phyloP scores from a whole-genome alignment of 2,797 vertebrate genomes.

The Onychomys leucogaster region DNA sequence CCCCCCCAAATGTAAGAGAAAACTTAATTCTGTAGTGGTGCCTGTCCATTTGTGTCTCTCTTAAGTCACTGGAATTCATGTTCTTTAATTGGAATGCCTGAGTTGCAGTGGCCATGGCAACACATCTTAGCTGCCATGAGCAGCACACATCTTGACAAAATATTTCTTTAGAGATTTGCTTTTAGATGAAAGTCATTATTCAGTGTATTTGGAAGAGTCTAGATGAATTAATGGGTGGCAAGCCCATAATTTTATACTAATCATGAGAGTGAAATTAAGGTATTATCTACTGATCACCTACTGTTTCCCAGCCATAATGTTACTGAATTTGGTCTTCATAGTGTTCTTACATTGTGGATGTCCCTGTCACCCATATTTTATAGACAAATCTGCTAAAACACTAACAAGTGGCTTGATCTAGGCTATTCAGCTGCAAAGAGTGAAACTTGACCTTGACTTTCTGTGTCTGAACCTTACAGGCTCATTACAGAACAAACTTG shows the following conservation, averaged over 20 bases:
- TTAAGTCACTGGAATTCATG: slow-evolving; percentile 55
- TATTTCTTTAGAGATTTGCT: slow-evolving; percentile 71
- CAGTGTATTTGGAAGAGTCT: slow-evolving; percentile 43
- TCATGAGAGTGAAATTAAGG: slow-evolving; percentile 67
- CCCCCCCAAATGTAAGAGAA: background rate
- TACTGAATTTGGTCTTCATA: slow-evolving; percentile 12
- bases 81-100: slow-evolving; percentile 72
- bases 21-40: slow-evolving; percentile 6
- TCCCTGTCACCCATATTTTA: slow-evolving; percentile 3
- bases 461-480: background rate
- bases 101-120: slow-evolving; percentile 76
- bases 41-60: slow-evolving; percentile 40
- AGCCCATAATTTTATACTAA: slow-evolving; percentile 59
- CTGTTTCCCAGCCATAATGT: background rate
- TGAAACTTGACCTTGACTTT: background rate
- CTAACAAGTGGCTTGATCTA: background rate
- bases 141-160: slow-evolving; percentile 71
- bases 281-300: slow-evolving; percentile 34
- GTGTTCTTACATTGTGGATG: background rate
- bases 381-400: background rate
- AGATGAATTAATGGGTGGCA: slow-evolving; percentile 66
- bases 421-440: background rate
- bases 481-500: background rate
- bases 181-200: slow-evolving; percentile 68
- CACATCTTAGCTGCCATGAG: slow-evolving; percentile 68